Evolutionary conservation across 1,140 invertebrate genomes (phyloP).

Genomic region (Dendrolimus kikuchii): DNA sequence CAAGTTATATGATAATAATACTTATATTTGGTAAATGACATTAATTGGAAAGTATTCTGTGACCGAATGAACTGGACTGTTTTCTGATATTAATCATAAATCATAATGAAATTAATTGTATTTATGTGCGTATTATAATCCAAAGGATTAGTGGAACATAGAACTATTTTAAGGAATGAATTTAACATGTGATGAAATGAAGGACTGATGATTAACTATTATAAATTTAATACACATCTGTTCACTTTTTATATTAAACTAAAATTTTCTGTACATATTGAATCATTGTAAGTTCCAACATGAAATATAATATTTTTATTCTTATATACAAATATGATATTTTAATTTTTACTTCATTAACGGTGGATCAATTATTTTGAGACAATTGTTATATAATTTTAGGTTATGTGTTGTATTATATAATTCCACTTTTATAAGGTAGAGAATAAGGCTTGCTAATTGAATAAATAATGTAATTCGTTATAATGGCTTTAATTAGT

Average conservation of each 20-base stretch:
- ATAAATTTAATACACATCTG: constrained; percentile 27
- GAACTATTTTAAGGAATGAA: constrained; percentile 30
- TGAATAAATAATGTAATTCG: constrained; percentile 39
- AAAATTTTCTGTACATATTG: constrained; percentile 49
- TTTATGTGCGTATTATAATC: constrained; percentile 32
- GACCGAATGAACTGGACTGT: not conserved
- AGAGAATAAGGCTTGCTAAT: constrained; percentile 20
- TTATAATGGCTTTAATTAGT: constrained; percentile 20
- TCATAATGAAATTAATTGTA: constrained; percentile 11
- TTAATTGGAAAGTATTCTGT: too few relatives aligned
- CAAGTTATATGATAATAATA: constrained; percentile 7
- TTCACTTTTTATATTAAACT: constrained; percentile 35
- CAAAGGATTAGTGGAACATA: constrained; percentile 41
- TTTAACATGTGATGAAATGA: constrained; percentile 54
- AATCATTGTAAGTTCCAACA: constrained; percentile 13
- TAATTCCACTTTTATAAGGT: constrained; percentile 34
- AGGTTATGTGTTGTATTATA: constrained; percentile 56
- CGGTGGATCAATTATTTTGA: constrained; percentile 54
- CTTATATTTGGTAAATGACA: constrained; percentile 3
- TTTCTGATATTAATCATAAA: not conserved
- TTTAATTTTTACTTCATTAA: constrained; percentile 43
- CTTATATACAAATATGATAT: constrained; percentile 25
- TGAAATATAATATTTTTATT: constrained; percentile 38
- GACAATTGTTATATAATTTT: constrained; percentile 48
- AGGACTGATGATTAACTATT: constrained; percentile 48